Base-by-base conservation (phyloP, 2,888 invertebrate species). In the Lydus trimaculatus region DNA sequence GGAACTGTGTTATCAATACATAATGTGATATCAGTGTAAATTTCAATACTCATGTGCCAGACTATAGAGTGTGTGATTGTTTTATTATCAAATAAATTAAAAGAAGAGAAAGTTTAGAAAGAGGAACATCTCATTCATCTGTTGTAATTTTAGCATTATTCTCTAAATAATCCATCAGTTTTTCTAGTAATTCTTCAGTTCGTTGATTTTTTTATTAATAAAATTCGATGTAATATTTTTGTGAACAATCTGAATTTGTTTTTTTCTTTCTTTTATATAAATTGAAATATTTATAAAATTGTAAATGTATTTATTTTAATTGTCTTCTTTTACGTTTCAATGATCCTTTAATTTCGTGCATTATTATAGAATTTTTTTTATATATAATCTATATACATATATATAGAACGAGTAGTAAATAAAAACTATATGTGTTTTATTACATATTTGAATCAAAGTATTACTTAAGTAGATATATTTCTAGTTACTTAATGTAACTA, bases 21-120 rank as follows among this genome's bases (percentile, higher is more conserved):
- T 83, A 84, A 85, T 85, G 85, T 85, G 85, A 85, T 85, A 85
- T 84, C 82, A 83, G 83, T 85, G 84, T 85, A 82, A 81, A 80
- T 76, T 78, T 81, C 79, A 80, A 84, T 84, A 84, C 84, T 84
- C 83, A 83, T 83, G 84, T 84, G 84, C 84, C 83, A 84, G 85
- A 84, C 82, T 81, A n/a, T n/a, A 72, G 79, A 80, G 81, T 81
- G 83, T 81, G 81, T 78, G 78, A 76, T 80, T 80, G 73, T 76
- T 76, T 76, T 75, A 73, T 70, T 68, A 73, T 48, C 20, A 48
- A 48, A 48, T n/a, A 43, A 43, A n/a, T 6, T 17, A 31, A 31
- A 9, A 36, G 36, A 36, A 20, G 20, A 48, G 20, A 48, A 4
- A 48, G 20, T 48, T 23, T 13, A 25, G 3, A 13, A 13, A 48